Percentiles rank a stretch among this genome's conserved stretches.
Conservation (phyloP, 2,797 vertebrate species). For the Hypotaenidia okinawae region DNA sequence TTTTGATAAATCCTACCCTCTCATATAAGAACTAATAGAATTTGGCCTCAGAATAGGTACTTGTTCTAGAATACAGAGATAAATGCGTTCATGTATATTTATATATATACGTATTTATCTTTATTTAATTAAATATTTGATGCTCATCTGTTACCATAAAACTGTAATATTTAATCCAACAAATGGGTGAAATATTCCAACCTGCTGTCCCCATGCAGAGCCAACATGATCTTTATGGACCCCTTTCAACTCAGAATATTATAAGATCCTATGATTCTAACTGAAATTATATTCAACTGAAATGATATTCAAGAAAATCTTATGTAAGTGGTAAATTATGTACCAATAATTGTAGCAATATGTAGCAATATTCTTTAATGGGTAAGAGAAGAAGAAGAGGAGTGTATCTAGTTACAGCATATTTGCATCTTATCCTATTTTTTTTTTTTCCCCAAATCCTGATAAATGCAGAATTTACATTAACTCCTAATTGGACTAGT, state of each 20-base stretch:
- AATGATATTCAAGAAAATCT: no score
- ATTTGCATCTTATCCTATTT: background rate
- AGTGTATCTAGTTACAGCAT: background rate
- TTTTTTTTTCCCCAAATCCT: background rate
- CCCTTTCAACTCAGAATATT: no score
- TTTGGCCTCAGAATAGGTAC: background rate
- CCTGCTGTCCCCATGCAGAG: no score
- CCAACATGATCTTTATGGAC: no score
- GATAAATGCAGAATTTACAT: background rate
- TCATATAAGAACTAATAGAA: background rate
- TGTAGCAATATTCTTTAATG: background rate
- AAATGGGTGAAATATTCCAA: background rate
- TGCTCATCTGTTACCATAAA: background rate
- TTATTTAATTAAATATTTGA: background rate
- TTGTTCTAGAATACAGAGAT: background rate
- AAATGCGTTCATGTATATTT: background rate
- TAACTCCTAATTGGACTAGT: background rate
- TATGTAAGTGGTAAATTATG: background rate
- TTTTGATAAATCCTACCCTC: background rate
- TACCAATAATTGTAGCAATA: no score
- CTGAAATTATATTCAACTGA: no score
- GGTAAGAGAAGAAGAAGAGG: background rate
- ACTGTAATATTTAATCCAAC: background rate
- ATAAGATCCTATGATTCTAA: no score
- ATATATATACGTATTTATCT: background rate